Evolutionary conservation across 2,888 invertebrate species (phyloP).

Genomic region (Sinohyriopsis cumingii): DNA sequence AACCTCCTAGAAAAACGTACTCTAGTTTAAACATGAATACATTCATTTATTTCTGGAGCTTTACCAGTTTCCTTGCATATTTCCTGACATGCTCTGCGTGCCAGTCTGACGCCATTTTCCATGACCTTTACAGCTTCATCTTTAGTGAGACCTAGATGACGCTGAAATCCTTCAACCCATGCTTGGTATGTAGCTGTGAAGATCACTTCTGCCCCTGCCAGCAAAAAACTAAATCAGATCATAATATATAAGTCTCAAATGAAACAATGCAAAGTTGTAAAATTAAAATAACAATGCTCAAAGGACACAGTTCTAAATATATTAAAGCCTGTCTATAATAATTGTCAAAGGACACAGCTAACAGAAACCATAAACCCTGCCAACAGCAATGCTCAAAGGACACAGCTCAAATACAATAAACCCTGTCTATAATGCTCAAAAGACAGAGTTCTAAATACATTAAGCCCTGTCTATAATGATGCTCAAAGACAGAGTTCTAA

Average conservation of each 20-base stretch:
- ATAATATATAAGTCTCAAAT: conserved; percentile 2
- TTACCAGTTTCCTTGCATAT: conserved; percentile 37
- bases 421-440: too few relatives aligned
- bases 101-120: conserved; percentile 82
- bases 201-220: conserved; percentile 90
- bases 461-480: neutral
- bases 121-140: conserved; percentile 83
- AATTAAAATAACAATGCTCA: neutral
- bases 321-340: too few relatives aligned
- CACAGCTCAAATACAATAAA: too few relatives aligned
- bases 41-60: too few relatives aligned
- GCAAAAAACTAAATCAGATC: conserved; percentile 69
- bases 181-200: conserved; percentile 94
- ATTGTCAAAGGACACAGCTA: too few relatives aligned
- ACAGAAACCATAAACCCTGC: too few relatives aligned
- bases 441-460: too few relatives aligned
- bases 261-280: neutral
- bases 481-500: too few relatives aligned
- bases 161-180: conserved; percentile 81
- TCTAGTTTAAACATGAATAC: too few relatives aligned
- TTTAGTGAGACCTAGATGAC: conserved; percentile 81
- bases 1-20: too few relatives aligned
- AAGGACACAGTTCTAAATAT: too few relatives aligned
- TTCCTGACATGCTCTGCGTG: conserved; percentile 80
- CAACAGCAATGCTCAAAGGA: too few relatives aligned